Percentiles rank a stretch among this genome's conserved stretches.
Evolutionary conservation across 2,888 invertebrate species (phyloP).

Genomic region (Galerucella pusilla): DNA sequence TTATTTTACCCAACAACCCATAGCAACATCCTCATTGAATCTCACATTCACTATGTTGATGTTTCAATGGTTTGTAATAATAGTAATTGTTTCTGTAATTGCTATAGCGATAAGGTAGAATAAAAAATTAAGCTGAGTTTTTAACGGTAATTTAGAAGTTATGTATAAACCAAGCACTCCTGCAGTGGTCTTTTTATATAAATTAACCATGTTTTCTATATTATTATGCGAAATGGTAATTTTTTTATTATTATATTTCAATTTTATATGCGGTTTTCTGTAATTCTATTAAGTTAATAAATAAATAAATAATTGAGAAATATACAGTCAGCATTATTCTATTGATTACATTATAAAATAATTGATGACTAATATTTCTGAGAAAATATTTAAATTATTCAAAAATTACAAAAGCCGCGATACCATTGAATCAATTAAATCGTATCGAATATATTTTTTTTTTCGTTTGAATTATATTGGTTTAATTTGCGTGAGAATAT

Average conservation of each 20-base stretch:
- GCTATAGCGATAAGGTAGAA: too few relatives aligned
- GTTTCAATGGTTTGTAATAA: too few relatives aligned
- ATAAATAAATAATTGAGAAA: slow-evolving; percentile 16
- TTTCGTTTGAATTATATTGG: slow-evolving; percentile 14
- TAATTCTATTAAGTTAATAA: slow-evolving; percentile 18
- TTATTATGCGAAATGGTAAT: not conserved
- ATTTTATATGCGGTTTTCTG: slow-evolving; percentile 17
- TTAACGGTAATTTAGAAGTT: too few relatives aligned
- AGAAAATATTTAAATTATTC: slow-evolving; percentile 24
- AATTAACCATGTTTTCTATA: too few relatives aligned
- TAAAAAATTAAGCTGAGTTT: too few relatives aligned
- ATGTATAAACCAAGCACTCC: too few relatives aligned
- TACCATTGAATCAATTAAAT: slow-evolving; percentile 17
- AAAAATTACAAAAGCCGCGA: slow-evolving; percentile 12
- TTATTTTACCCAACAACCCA: too few relatives aligned
- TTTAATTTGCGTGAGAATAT: slow-evolving; percentile 38
- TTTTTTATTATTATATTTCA: not conserved
- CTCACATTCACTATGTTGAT: too few relatives aligned
- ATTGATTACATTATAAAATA: slow-evolving; percentile 22
- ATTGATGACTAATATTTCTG: slow-evolving; percentile 35
- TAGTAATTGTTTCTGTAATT: too few relatives aligned
- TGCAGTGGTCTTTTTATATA: too few relatives aligned
- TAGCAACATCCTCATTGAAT: too few relatives aligned
- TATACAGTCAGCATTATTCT: slow-evolving; percentile 13
- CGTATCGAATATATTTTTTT: too few relatives aligned